These are phyloP conservation scores for Tanypteryx hageni DNA, from an alignment of 2,888 invertebrate species.

Conservation along the genomic window DNA sequence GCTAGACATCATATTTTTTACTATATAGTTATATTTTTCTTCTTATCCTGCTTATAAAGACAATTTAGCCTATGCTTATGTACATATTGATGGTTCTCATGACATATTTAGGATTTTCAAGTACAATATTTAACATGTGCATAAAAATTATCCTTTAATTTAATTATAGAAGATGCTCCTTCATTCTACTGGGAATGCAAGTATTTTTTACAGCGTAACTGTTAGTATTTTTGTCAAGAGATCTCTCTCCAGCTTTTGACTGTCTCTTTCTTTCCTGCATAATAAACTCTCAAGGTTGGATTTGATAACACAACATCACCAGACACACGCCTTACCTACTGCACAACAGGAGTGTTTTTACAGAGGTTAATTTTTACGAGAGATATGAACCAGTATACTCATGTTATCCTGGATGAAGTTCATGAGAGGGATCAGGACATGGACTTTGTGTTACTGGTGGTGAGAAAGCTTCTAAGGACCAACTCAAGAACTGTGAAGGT, in stretches of 20 bases:
- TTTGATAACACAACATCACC: conserved; percentile 79
- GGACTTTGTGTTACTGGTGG: conserved; percentile 91
- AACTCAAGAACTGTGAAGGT: conserved; percentile 82
- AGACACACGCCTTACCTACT: conserved; percentile 89
- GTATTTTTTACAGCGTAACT: too few species aligned
- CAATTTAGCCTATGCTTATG: too few species aligned
- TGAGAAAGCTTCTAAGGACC: conserved; percentile 85
- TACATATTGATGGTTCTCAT: too few species aligned
- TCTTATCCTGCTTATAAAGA: too few species aligned
- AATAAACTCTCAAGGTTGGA: conserved; percentile 79
- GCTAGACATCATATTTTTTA: too few species aligned
- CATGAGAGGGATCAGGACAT: conserved; percentile 95
- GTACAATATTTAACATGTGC: too few species aligned
- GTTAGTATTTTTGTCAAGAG: not conserved
- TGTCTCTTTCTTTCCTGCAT: not conserved
- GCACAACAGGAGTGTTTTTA: conserved; percentile 92
- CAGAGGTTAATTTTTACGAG: conserved; percentile 85
- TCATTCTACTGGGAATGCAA: too few species aligned
- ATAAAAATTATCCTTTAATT: too few species aligned
- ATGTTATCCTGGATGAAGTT: conserved; percentile 94
- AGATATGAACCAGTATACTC: conserved; percentile 87
- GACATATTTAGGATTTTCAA: too few species aligned
- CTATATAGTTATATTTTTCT: too few species aligned
- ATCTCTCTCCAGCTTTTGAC: not conserved
- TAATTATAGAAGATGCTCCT: too few species aligned